Percentiles rank a stretch among this genome's conserved stretches.
Evolutionary conservation across 2,888 invertebrate species (phyloP).

Genomic region (Microplitis manilae): DNA sequence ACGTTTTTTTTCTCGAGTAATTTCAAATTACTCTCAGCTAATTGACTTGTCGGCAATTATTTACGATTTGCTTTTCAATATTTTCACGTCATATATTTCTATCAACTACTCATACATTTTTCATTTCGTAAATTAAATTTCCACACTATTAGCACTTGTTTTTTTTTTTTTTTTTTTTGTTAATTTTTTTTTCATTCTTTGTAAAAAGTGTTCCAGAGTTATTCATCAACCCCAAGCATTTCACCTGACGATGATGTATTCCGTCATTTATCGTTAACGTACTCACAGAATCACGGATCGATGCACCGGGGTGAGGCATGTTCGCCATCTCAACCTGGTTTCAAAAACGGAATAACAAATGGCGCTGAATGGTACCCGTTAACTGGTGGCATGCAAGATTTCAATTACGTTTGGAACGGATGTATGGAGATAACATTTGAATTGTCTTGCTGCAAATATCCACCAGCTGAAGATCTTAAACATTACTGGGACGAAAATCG

Average conservation of each 20-base stretch:
- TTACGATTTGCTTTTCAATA: slow-evolving; percentile 9
- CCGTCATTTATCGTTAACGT: slow-evolving; percentile 86
- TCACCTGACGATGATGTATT: slow-evolving; percentile 96
- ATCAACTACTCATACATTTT: not conserved
- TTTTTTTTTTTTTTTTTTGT: not conserved
- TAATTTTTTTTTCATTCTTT: not conserved
- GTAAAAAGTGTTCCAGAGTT: slow-evolving; percentile 86
- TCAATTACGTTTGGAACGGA: slow-evolving; percentile 93
- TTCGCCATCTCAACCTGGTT: slow-evolving; percentile 82
- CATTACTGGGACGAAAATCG: slow-evolving; percentile 93
- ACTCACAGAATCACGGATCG: slow-evolving; percentile 89
- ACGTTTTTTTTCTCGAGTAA: not conserved
- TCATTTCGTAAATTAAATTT: no score
- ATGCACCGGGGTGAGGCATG: slow-evolving; percentile 91
- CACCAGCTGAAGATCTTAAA: slow-evolving; percentile 83
- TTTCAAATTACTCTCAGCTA: not conserved
- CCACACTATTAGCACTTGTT: not conserved
- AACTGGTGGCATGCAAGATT: slow-evolving; percentile 94
- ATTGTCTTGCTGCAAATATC: slow-evolving; percentile 95
- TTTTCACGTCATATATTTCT: slow-evolving; percentile 14
- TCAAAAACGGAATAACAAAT: slow-evolving; percentile 93
- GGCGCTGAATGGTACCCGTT: slow-evolving; percentile 95
- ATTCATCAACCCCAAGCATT: slow-evolving; percentile 84
- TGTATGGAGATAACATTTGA: slow-evolving; percentile 97
- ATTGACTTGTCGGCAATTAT: slow-evolving; percentile 24